Evolutionary conservation across 2,888 invertebrate species (phyloP), one percentile per base, ranked within the genome.

Genomic region (Digitonthophagus gazella): DNA sequence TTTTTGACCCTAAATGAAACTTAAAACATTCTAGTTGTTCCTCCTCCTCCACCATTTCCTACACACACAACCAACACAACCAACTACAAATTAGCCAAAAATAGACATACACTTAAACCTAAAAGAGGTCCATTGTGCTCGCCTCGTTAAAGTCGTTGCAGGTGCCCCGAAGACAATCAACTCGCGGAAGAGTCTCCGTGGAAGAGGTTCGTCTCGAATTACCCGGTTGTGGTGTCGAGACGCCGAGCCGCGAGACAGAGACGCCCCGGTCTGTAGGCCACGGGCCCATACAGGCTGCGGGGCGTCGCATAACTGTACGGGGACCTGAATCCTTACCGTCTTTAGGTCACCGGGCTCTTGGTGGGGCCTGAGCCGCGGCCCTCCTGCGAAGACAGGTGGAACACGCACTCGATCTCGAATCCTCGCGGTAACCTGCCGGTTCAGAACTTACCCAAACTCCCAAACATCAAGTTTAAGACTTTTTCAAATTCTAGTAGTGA

Each of bases 341-440:
- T 85, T 85, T 85, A 85, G 85, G 85, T 85, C 85, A 85, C 82
- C 28, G 20, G 20, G 64, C 20, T 19, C 19, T n/a, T 19, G 64
- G 20, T 19, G 15, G 20, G 15, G 15, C 19, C 18, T 28, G 65
- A 54, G 15, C n/a, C n/a, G 67, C 72, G 71, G 71, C 72, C 71
- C 71, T 55, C 65, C 15, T 19, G 28, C 28, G 28, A 44, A 44
- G 28, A 44, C 28, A 44, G 28, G 28, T 44, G 28, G 28, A 44
- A 44, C 28, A 44, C 28, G 28, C 28, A 44, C 28, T 44, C 28
- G 28, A 44, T 44, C 28, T 44, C 11, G 28, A 44, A 44, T 1
- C 8, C 28, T 44, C 28, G 28, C 28, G 28, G 28, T 44, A 44
- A 44, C 28, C 28, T 44, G 28, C 28, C 28, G 28, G 28, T 5